Percentiles rank a stretch among this genome's conserved stretches.
These are phyloP conservation scores for Antheraea pernyi DNA, from an alignment of 1,140 invertebrate species.

Conservation along the genomic window DNA sequence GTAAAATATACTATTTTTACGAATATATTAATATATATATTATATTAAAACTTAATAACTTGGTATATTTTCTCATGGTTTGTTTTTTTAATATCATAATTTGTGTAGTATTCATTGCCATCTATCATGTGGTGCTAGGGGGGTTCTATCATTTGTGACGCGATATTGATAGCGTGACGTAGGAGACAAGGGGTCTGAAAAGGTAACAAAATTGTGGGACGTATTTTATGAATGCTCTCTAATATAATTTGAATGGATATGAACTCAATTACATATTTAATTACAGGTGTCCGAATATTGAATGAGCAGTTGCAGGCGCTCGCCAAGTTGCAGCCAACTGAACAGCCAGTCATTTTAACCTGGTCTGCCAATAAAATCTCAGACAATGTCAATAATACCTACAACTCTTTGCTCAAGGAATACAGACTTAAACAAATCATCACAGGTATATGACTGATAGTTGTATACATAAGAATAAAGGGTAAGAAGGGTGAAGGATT, in stretches of 20 bases:
- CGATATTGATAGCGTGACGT: too few species aligned
- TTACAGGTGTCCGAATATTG: slow-evolving; percentile 54
- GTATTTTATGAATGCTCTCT: too few species aligned
- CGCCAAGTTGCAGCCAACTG: slow-evolving; percentile 41
- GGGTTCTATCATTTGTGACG: too few species aligned
- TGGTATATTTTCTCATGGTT: too few species aligned
- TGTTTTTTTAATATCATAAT: too few species aligned
- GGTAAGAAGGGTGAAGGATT: not conserved
- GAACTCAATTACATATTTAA: slow-evolving; percentile 5
- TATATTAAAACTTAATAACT: too few species aligned
- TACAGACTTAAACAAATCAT: slow-evolving; percentile 53
- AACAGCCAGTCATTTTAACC: slow-evolving; percentile 56
- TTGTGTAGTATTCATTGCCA: too few species aligned
- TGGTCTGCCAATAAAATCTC: slow-evolving; percentile 54
- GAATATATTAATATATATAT: too few species aligned
- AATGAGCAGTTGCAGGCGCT: slow-evolving; percentile 56
- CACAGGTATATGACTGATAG: slow-evolving; percentile 42
- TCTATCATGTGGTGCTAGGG: too few species aligned
- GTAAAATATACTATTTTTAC: too few species aligned
- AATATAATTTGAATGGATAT: not conserved
- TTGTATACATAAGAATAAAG: slow-evolving; percentile 1
- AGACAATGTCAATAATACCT: slow-evolving; percentile 41
- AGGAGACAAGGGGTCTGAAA: too few species aligned
- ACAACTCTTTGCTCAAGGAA: slow-evolving; percentile 43
- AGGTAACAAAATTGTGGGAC: too few species aligned